Conservation (phyloP, 2,888 invertebrate species). For the Balanococcus diminutus region DNA sequence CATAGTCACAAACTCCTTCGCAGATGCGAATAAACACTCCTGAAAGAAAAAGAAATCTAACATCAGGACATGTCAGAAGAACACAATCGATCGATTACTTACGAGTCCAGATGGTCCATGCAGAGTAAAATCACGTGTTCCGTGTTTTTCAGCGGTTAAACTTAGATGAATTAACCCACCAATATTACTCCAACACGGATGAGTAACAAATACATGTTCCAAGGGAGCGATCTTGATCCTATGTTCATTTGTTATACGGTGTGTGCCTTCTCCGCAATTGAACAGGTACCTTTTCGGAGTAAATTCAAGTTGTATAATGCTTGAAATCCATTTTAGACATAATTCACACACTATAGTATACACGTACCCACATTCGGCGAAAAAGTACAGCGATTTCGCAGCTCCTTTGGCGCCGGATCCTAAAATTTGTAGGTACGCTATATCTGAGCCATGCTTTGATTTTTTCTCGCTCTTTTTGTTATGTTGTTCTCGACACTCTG, state of each 20-base stretch:
- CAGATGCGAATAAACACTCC: constrained; percentile 76
- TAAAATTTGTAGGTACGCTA: constrained; percentile 73
- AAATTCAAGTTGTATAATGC: too few relatives aligned
- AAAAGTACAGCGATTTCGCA: constrained; percentile 77
- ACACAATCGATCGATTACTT: constrained; percentile 59
- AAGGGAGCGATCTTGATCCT: constrained; percentile 79
- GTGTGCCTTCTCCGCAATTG: constrained; percentile 93
- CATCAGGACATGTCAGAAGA: neutral
- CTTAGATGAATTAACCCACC: constrained; percentile 88
- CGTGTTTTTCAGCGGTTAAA: constrained; percentile 84
- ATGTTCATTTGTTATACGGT: constrained; percentile 84
- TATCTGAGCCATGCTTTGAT: constrained; percentile 69
- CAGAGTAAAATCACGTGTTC: constrained; percentile 76
- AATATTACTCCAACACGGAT: constrained; percentile 80
- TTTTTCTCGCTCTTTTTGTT: constrained; percentile 64
- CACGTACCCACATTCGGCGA: constrained; percentile 78
- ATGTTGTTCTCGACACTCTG: constrained; percentile 56
- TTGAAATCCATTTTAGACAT: neutral
- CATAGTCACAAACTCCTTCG: constrained; percentile 76
- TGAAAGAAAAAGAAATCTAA: too few relatives aligned
- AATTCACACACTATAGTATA: too few relatives aligned
- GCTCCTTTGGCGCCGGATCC: constrained; percentile 81
- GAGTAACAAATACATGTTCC: constrained; percentile 87
- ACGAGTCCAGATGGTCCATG: constrained; percentile 85
- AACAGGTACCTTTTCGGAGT: constrained; percentile 80